Percentiles rank a stretch among this genome's conserved stretches.
phyloP scores from a whole-genome alignment of 2,113 vertebrate species.

The Stigmatopora nigra region DNA sequence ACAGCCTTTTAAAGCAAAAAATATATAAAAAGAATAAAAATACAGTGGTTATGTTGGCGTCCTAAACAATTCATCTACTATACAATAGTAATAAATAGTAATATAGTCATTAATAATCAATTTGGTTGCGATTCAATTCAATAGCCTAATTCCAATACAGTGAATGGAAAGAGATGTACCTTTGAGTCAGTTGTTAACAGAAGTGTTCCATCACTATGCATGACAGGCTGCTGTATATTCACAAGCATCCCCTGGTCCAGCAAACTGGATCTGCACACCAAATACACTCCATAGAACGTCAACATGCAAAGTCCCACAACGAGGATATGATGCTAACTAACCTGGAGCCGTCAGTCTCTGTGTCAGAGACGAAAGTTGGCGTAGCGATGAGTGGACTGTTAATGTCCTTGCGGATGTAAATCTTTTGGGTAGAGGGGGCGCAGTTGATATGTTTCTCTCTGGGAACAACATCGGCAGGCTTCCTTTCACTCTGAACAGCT shows the following conservation, averaged over 20 bases:
- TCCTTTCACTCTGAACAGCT: conserved; percentile 98
- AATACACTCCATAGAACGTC: not conserved
- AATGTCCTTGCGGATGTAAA: conserved; percentile 95
- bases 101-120: too few species aligned
- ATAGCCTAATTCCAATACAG: too few species aligned
- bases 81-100: too few species aligned
- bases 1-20: too few species aligned
- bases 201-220: conserved; percentile 88
- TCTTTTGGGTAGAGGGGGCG: conserved; percentile 95
- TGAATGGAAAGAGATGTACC: conserved; percentile 60
- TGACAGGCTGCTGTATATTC: conserved; percentile 95
- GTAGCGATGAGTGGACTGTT: conserved; percentile 93
- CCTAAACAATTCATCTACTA: too few species aligned
- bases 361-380: conserved; percentile 93
- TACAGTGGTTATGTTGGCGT: too few species aligned
- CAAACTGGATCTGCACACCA: conserved; percentile 77
- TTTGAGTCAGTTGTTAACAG: conserved; percentile 85
- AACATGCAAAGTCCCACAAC: not conserved
- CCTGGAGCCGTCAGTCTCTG: conserved; percentile 79
- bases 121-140: too few species aligned
- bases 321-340: conserved; percentile 46
- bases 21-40: too few species aligned
- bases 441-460: conserved; percentile 95
- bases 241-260: conserved; percentile 96
- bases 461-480: conserved; percentile 84